Evolutionary conservation across 2,113 vertebrate species (phyloP).

Genomic region (Poeciliopsis prolifica): DNA sequence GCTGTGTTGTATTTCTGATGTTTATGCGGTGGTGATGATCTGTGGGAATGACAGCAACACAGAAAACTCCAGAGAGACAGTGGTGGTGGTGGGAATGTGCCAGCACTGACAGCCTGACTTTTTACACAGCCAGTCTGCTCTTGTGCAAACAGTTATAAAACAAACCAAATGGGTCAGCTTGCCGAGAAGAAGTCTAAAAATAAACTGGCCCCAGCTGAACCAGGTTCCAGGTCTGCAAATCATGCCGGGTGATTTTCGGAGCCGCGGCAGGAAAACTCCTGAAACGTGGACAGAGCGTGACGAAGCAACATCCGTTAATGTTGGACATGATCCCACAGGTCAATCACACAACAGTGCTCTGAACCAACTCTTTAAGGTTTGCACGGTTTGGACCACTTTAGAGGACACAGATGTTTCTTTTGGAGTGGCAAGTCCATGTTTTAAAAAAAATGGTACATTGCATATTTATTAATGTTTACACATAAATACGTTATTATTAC

Average conservation of each 20-base stretch:
- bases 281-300: constrained; percentile 25
- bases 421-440: too few species aligned
- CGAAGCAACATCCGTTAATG: constrained; percentile 35
- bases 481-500: too few species aligned
- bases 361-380: too few species aligned
- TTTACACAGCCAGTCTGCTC: constrained; percentile 40
- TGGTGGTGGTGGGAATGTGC: neutral
- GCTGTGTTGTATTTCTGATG: constrained; percentile 57
- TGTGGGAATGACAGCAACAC: constrained; percentile 27
- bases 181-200: constrained; percentile 51
- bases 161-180: constrained; percentile 27
- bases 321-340: constrained; percentile 34
- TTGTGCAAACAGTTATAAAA: constrained; percentile 49
- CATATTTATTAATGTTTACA: too few species aligned
- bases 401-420: neutral
- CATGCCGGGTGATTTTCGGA: constrained; percentile 7
- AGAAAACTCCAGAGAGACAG: constrained; percentile 25
- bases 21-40: constrained; percentile 36
- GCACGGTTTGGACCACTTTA: neutral
- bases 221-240: neutral
- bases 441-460: too few species aligned
- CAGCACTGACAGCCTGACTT: constrained; percentile 40
- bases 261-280: neutral
- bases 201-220: constrained; percentile 23
- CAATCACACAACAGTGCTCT: constrained; percentile 25